These are phyloP conservation scores for Limnothrissa miodon DNA, from an alignment of 2,113 vertebrate species.

Conservation along the genomic window DNA sequence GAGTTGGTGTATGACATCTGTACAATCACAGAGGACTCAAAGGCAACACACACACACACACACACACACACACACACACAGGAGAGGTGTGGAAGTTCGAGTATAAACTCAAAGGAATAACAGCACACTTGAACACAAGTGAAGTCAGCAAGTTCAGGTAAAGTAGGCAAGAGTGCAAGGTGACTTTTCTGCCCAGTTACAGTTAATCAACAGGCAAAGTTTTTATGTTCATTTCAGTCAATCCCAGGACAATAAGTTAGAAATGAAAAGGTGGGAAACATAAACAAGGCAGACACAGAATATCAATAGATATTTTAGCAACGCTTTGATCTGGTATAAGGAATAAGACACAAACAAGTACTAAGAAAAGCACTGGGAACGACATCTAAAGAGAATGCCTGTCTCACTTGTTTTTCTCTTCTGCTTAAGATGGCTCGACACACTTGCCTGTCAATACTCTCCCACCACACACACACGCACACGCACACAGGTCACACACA, in stretches of 20 bases:
- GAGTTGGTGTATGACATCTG: neutral
- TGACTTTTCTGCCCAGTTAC: neutral
- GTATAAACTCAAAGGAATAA: neutral
- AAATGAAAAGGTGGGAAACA: neutral
- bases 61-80: neutral
- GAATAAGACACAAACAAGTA: no score
- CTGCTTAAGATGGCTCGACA: neutral
- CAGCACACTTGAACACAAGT: neutral
- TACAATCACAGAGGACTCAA: neutral
- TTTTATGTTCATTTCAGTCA: no score
- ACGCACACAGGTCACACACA: slow-evolving; percentile 18
- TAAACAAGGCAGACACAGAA: neutral
- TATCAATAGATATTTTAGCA: no score
- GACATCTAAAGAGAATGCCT: neutral
- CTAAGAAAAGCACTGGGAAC: neutral
- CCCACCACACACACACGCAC: neutral
- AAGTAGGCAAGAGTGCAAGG: no score
- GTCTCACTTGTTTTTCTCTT: no score
- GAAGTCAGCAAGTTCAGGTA: no score
- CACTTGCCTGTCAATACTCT: neutral
- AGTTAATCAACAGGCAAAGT: no score
- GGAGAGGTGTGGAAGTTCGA: neutral
- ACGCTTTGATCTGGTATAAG: no score
- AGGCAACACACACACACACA: neutral
- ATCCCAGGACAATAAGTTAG: no score